phyloP scores from a whole-genome alignment of 2,113 vertebrate genomes.

The Nicator chloris region DNA sequence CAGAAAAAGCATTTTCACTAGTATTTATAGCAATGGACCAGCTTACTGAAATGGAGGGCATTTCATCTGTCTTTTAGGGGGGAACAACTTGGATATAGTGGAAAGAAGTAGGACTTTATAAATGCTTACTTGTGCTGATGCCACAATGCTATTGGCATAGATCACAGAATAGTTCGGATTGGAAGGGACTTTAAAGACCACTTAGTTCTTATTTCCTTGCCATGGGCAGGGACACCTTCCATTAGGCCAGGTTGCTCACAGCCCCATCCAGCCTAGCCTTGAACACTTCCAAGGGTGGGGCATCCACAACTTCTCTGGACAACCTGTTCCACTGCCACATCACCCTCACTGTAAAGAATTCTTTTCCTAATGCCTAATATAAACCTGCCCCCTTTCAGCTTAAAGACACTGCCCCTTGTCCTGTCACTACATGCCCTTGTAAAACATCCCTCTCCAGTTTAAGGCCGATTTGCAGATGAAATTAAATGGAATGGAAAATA shows the following conservation, averaged over 20 bases:
- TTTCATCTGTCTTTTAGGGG: neutral
- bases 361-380: neutral
- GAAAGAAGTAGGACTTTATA: neutral
- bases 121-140: neutral
- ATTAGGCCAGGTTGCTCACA: neutral
- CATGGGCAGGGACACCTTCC: neutral
- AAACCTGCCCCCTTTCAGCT: neutral
- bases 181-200: neutral
- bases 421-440: neutral
- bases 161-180: neutral
- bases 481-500: neutral
- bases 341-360: neutral
- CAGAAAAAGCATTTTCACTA: neutral
- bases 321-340: neutral
- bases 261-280: neutral
- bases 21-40: neutral
- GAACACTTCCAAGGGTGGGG: neutral
- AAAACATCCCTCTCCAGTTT: neutral
- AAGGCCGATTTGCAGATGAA: neutral
- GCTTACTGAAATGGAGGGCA: neutral
- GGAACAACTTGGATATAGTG: neutral
- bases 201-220: neutral
- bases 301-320: neutral
- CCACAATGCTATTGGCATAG: neutral
- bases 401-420: neutral